phyloP scores from a whole-genome alignment of 2,797 vertebrate species.

The Chelonia mydas region DNA sequence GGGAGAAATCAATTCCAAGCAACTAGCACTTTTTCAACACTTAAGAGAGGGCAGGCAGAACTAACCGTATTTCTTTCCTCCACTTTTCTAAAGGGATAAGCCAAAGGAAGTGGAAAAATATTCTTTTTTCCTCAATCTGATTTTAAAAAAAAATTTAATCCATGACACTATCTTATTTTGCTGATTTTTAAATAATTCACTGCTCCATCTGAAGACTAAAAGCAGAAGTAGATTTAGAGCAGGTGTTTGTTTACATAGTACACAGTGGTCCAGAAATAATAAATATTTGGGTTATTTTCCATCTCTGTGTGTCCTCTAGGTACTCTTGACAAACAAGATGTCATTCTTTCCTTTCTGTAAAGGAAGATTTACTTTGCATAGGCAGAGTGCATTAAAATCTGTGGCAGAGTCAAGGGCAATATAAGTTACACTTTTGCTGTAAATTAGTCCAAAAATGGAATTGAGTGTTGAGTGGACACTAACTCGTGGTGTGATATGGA shows the following conservation, averaged over 20 bases:
- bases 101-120: background rate
- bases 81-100: background rate
- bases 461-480: background rate
- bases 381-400: background rate
- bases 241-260: slow-evolving; percentile 35
- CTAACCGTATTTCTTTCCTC: background rate
- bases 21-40: background rate
- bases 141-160: background rate
- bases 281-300: slow-evolving; percentile 19
- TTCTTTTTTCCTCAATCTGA: background rate
- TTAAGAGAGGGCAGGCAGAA: background rate
- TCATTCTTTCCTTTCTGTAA: background rate
- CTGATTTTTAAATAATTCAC: background rate
- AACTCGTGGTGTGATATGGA: background rate
- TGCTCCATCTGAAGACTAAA: slow-evolving; percentile 9
- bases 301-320: background rate
- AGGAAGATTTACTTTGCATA: background rate
- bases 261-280: slow-evolving; percentile 3
- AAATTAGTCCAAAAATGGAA: background rate
- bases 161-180: background rate
- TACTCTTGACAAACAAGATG: slow-evolving; percentile 5
- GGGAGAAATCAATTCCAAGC: background rate
- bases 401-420: background rate
- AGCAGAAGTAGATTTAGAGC: background rate
- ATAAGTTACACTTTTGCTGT: background rate